Base-by-base conservation (phyloP, 2,888 invertebrate genomes). In the Drosophila robusta region DNA sequence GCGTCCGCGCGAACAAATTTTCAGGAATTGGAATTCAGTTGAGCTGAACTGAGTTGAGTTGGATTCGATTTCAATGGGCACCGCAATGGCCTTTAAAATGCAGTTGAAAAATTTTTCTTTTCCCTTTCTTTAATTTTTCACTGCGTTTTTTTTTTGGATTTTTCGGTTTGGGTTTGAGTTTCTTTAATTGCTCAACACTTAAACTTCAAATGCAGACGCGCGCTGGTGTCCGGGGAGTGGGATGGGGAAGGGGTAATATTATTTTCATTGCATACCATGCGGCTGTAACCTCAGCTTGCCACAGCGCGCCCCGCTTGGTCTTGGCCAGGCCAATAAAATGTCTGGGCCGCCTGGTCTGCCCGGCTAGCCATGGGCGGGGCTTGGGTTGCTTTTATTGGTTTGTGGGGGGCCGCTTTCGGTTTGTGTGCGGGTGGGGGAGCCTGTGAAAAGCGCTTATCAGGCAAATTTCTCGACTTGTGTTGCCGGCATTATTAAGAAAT, bases 401-500 rank as follows among this genome's bases (percentile, higher is more conserved):
- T 36, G 22, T 22, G 18, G 41, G 18, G 11, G 12, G 45, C 7
- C 36, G 12, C 12, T 39, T 38, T 38, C 34, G 36, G 34, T 32
- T 52, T 46, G 45, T 41, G 22, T 6, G 26, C 7, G 6, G 32
- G 39, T n/a, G 24, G 44, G 39, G 26, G 32, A 12, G 22, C 11
- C 49, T 36, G 32, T 47, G 50, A 70, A 80, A 80, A 76, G 50
- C 62, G 84, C 82, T 87, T 87, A 87, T 85, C 80, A 78, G 75
- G 75, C 70, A 72, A 67, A 79, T 81, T 77, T 70, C 62, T 66
- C 51, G 56, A 64, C 69, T 73, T 72, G 63, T 70, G 70, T 64
- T 70, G 60, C 63, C 51, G 68, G 75, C 70, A 77, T 77, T 86
- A 84, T 88, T 88, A 78, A 82, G 86, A 88, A 88, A 85, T 85